A percentile compares a stretch with the other conserved stretches of the same genome.
These are phyloP conservation scores for Sebastes iracundus DNA, from an alignment of 2,797 vertebrate genomes.

Conservation along the genomic window DNA sequence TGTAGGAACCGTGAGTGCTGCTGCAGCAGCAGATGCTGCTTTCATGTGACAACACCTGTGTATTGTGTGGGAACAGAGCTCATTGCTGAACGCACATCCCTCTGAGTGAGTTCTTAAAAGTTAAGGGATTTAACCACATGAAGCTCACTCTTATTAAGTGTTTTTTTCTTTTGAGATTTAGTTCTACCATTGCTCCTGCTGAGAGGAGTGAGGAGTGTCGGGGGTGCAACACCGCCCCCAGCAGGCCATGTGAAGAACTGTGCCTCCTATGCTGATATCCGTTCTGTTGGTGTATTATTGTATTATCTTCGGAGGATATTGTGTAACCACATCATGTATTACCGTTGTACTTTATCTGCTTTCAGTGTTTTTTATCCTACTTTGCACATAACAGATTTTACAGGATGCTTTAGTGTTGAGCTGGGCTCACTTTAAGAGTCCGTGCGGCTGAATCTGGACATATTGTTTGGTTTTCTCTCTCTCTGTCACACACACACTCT, in stretches of 20 bases:
- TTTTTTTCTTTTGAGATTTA: not conserved
- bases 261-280: slow-evolving; percentile 13
- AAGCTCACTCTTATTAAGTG: not conserved
- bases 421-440: slow-evolving; percentile 23
- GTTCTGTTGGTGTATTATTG: not conserved
- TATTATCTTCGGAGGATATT: slow-evolving; percentile 11
- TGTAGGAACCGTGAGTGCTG: slow-evolving; percentile 12
- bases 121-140: slow-evolving; percentile 11
- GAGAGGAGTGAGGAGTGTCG: not conserved
- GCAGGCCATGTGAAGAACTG: slow-evolving; percentile 35
- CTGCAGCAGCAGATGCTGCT: slow-evolving; percentile 11
- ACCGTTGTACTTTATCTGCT: slow-evolving; percentile 11
- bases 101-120: not conserved
- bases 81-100: not conserved
- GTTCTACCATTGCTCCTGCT: not conserved
- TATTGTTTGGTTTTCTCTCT: slow-evolving; percentile 28
- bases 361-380: slow-evolving; percentile 19
- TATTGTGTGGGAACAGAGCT: not conserved
- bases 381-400: slow-evolving; percentile 43
- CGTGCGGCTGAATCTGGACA: slow-evolving; percentile 14
- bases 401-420: slow-evolving; percentile 11
- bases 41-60: not conserved
- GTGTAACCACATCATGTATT: slow-evolving; percentile 7
- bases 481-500: slow-evolving; percentile 8
- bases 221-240: slow-evolving; percentile 8